Conservation (phyloP, 2,113 vertebrate genomes). For the Uropsilus gracilis region DNA sequence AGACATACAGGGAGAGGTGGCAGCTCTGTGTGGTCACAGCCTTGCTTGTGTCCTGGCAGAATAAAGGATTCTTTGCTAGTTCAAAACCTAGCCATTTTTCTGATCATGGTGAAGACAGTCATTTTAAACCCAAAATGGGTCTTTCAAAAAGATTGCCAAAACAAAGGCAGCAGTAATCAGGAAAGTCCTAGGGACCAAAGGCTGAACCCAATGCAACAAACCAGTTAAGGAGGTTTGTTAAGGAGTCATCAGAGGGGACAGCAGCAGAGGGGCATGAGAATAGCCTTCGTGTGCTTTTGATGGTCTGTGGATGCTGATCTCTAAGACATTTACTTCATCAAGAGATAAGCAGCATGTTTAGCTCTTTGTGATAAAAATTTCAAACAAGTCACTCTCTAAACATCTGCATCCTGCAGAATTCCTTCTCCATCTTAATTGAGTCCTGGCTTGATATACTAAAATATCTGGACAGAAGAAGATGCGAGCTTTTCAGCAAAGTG, state of each 20-base stretch:
- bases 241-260: no score
- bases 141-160: constrained; percentile 37
- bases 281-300: neutral
- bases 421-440: neutral
- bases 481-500: neutral
- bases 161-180: constrained; percentile 41
- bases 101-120: constrained; percentile 55
- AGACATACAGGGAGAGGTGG: constrained; percentile 5
- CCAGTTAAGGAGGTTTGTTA: neutral
- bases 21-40: constrained; percentile 5
- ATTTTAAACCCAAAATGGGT: constrained; percentile 49
- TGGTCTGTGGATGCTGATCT: neutral
- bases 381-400: neutral
- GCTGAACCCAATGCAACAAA: neutral
- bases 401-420: neutral
- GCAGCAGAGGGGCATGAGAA: neutral
- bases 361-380: constrained; percentile 30
- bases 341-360: neutral
- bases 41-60: constrained; percentile 4
- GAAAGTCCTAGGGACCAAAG: neutral
- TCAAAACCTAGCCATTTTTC: constrained; percentile 19
- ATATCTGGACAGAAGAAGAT: neutral
- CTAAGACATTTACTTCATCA: neutral
- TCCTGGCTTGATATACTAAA: neutral
- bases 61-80: constrained; percentile 67